Evolutionary conservation across 2,888 invertebrate species (phyloP).

Genomic region (Anorthoa munda): DNA sequence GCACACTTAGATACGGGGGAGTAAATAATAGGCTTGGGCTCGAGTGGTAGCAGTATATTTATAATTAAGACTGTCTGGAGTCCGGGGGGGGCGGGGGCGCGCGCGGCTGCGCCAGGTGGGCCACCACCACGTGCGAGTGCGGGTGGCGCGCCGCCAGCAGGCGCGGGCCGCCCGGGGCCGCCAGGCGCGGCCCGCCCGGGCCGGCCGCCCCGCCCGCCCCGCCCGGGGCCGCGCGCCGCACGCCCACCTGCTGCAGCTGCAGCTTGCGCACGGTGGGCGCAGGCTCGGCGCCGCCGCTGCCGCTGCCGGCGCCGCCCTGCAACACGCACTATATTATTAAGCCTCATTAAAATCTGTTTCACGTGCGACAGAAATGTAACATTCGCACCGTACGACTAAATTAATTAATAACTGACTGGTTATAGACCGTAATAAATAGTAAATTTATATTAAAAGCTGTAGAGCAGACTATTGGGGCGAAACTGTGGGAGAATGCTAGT

Average conservation of each 20-base stretch:
- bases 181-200: conserved; percentile 64
- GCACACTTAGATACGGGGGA: too few species aligned
- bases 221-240: conserved; percentile 79
- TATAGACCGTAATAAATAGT: too few species aligned
- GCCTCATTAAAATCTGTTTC: too few species aligned
- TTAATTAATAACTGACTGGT: not conserved
- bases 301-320: conserved; percentile 32
- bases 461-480: too few species aligned
- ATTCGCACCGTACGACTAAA: too few species aligned
- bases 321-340: not conserved
- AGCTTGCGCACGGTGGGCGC: conserved; percentile 55
- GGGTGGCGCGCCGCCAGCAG: conserved; percentile 89
- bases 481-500: too few species aligned
- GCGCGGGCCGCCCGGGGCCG: conserved; percentile 65
- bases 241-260: conserved; percentile 72
- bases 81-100: conserved; percentile 64
- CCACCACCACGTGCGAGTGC: conserved; percentile 81
- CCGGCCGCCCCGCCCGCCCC: conserved; percentile 80
- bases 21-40: conserved; percentile 21
- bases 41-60: conserved; percentile 36
- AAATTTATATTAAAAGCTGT: too few species aligned
- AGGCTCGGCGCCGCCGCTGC: conserved; percentile 82
- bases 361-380: not conserved
- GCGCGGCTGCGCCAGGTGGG: conserved; percentile 76
- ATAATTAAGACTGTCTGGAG: conserved; percentile 44